Conservation (phyloP, 2,888 invertebrate species). For the Brachyptera putata region DNA sequence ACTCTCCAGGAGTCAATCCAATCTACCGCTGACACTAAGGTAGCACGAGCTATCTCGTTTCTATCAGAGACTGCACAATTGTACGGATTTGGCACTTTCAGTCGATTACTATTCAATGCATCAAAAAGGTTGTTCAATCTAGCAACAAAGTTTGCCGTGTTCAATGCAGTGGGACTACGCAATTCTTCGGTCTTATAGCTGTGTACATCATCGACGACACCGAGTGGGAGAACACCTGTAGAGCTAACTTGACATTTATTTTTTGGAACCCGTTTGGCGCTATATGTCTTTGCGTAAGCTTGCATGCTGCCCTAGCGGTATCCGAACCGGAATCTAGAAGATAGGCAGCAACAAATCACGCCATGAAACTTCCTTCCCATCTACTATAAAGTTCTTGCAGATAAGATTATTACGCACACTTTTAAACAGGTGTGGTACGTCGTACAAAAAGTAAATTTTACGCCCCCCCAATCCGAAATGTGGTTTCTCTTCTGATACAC, state of each 20-base stretch:
- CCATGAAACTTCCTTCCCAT: neutral
- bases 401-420: neutral
- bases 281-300: neutral
- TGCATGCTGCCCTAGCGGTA: neutral
- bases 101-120: neutral
- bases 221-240: neutral
- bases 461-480: neutral
- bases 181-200: neutral
- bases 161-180: neutral
- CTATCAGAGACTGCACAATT: neutral
- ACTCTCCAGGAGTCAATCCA: neutral
- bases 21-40: neutral
- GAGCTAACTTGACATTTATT: neutral
- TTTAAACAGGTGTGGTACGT: conserved; percentile 14
- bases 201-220: neutral
- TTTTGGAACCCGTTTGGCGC: neutral
- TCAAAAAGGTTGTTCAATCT: neutral
- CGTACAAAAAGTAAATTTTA: conserved; percentile 5
- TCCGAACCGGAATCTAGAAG: neutral
- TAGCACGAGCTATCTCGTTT: neutral
- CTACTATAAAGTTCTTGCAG: neutral
- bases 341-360: neutral
- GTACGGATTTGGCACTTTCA: neutral
- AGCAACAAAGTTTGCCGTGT: neutral
- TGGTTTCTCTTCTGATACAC: neutral